phyloP scores from a whole-genome alignment of 2,888 invertebrate genomes.

The Tetropium fuscum region DNA sequence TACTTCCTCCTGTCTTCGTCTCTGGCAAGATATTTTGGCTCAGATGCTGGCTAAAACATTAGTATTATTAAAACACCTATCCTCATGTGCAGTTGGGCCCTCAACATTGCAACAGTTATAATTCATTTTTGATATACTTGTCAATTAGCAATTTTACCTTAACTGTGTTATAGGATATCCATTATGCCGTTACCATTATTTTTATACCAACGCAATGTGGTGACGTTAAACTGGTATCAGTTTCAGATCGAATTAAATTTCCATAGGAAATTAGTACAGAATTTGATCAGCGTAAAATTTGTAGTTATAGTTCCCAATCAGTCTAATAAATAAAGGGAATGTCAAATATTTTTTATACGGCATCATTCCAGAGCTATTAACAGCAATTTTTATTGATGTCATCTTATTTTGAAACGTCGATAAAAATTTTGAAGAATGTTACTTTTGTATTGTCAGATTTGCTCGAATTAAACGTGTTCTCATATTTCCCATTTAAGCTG shows the following conservation, averaged over 20 bases:
- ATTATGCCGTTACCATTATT: constrained; percentile 41
- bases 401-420: too few relatives aligned
- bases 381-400: too few relatives aligned
- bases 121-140: constrained; percentile 50
- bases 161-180: constrained; percentile 45
- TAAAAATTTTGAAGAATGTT: too few relatives aligned
- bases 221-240: constrained; percentile 37
- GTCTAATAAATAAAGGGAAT: too few relatives aligned
- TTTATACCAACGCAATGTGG: constrained; percentile 34
- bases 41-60: too few relatives aligned
- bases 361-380: too few relatives aligned
- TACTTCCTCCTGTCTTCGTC: too few relatives aligned
- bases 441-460: too few relatives aligned
- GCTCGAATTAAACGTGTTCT: too few relatives aligned
- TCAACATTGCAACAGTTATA: constrained; percentile 30
- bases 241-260: constrained; percentile 38
- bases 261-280: constrained; percentile 26
- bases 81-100: constrained; percentile 27
- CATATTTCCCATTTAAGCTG: too few relatives aligned
- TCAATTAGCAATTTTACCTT: constrained; percentile 50
- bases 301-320: constrained; percentile 1
- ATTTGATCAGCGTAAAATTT: constrained; percentile 22
- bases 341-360: too few relatives aligned
- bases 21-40: too few relatives aligned
- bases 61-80: constrained; percentile 15